Percentiles rank a stretch among this genome's conserved stretches.
phyloP scores from a whole-genome alignment of 2,888 invertebrate genomes.

The Loripinus fragilis region DNA sequence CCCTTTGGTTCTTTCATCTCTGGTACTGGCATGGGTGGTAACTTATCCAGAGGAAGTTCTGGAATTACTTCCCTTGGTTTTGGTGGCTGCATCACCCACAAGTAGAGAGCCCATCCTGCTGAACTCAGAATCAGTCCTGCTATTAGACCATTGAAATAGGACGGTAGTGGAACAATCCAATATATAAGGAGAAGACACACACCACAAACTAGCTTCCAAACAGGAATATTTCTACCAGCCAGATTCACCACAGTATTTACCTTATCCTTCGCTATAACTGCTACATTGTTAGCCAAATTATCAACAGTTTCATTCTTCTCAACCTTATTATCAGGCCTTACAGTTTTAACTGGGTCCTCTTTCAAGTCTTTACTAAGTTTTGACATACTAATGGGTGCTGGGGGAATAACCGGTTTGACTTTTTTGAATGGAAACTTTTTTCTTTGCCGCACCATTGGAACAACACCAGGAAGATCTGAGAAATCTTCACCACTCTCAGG shows the following conservation, averaged over 20 bases:
- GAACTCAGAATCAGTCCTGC: constrained; percentile 70
- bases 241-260: constrained; percentile 21
- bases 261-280: constrained; percentile 1
- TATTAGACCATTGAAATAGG: constrained; percentile 77
- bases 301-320: constrained; percentile 15
- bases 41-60: constrained; percentile 68
- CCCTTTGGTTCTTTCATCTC: constrained; percentile 73
- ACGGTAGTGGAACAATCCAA: constrained; percentile 76
- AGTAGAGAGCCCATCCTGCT: constrained; percentile 65
- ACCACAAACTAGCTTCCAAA: constrained; percentile 56
- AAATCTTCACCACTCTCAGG: constrained; percentile 57
- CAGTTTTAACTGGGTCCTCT: constrained; percentile 18
- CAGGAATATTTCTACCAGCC: constrained; percentile 39
- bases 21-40: constrained; percentile 75
- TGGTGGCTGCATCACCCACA: constrained; percentile 70
- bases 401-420: constrained; percentile 48
- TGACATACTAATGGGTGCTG: constrained; percentile 61
- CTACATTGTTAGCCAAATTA: background rate
- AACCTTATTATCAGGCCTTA: constrained; percentile 18
- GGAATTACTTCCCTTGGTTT: constrained; percentile 60
- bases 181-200: constrained; percentile 68
- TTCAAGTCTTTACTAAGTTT: constrained; percentile 45
- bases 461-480: constrained; percentile 48
- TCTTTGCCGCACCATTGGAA: constrained; percentile 43
- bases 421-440: constrained; percentile 45